Base-by-base conservation (phyloP, 1,140 invertebrate genomes). In the Drosophila gunungcola region DNA sequence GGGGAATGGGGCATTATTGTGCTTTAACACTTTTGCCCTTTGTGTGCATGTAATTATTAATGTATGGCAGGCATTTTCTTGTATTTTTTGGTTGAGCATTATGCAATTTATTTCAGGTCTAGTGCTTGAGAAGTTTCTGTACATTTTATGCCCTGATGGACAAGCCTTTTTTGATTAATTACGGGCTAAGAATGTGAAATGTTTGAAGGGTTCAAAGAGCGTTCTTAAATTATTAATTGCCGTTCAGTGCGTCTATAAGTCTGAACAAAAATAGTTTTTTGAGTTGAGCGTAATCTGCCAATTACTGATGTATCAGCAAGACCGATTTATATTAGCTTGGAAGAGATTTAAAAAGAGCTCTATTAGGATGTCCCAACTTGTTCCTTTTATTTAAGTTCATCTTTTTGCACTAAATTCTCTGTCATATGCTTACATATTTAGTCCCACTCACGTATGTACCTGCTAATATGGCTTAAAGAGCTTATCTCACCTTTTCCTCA, bases 81-180 rank as follows among this genome's bases (percentile, higher is more conserved):
- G 56, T 55, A 56, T 56, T 69, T 70, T 56, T 48, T 3, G 36
- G 51, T 49, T 57, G 6, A 3, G 34, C 69, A 85, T 85, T 86
- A 82, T 85, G 74, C 82, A 76, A 88, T 83, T 88, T 88, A 69
- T 82, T 86, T 86, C 80, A 64, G 83, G 75, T 86, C 84, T 80
- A 73, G 65, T 84, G 79, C 83, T 79, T 68, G 52, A 48, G 46
- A 67, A 56, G 64, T 73, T 86, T 69, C 79, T 73, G 76, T 56
- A 69, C 62, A 80, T 86, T 88, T 88, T 73, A 77, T 76, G 82
- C 64, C 41, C 34, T 42, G 54, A 72, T 86, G 82, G 80, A 58
- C 75, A 77, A 52, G 58, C 49, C 57, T 58, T 82, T 65, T 84
- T 86, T 86, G 83, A 86, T 86, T 86, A 88, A 86, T 86, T 86